Base-by-base conservation (phyloP, 2,797 vertebrate species). In the Holocentrus rufus region DNA sequence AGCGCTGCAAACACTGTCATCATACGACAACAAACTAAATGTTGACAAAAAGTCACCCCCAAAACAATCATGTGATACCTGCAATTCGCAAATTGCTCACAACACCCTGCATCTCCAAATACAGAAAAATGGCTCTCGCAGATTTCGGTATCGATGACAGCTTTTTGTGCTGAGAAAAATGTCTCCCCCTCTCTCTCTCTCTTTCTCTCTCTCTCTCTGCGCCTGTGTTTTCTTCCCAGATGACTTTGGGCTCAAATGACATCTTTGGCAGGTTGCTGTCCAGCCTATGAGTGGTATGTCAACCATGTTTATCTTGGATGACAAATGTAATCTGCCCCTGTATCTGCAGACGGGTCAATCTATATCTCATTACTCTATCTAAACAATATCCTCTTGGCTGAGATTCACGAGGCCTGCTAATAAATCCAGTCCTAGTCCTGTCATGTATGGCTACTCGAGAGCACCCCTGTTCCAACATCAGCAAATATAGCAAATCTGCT, bases 291-390 rank as follows among this genome's bases (percentile, higher is more conserved):
- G 71, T 60, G 65, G 69, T 65, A 68, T 85, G 79, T 86, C 81
- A 72, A 74, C 85, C 82, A 77, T 88, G 85, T 92, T 92, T 90
- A 85, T 82, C 85, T 85, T 85, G 66, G 79, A 89, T 90, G 90
- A 89, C 90, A 87, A 83, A 87, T 73, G 72, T 85, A 92, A 89
- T 91, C 86, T 86, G 68, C 76, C 75, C 69, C 27, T 34, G 56
- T 63, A 85, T 90, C 85, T 87, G 85, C 60, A 85, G 83, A 90
- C 66, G 65, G 83, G 79, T 90, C 87, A 89, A 91, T 93, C 91
- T 87, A 93, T 93, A 93, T 90, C 90, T 91, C 89, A 92, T 92
- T 87, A 87, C 61, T 84, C 81, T 90, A 80, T 86, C 77, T 78
- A 87, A 92, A 92, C 85, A 88, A 85, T 87, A 84, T 89, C 69